These are phyloP conservation scores for Mizuhopecten yessoensis DNA, from an alignment of 1,140 invertebrate species.

Conservation along the genomic window DNA sequence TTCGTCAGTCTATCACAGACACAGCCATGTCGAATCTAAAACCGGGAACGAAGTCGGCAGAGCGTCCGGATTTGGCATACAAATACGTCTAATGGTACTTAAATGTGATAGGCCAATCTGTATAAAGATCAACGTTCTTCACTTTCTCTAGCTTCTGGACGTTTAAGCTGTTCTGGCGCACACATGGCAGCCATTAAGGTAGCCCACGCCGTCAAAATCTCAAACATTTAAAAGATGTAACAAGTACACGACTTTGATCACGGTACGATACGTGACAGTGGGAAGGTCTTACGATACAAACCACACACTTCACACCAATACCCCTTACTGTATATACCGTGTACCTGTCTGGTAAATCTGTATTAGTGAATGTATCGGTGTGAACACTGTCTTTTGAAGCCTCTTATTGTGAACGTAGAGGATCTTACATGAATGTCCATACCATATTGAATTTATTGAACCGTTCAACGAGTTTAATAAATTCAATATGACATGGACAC, in stretches of 20 bases:
- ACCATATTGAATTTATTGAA: no score
- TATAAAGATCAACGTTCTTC: background rate
- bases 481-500: no score
- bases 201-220: background rate
- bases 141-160: slow-evolving; percentile 1
- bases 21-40: background rate
- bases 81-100: slow-evolving; percentile 7
- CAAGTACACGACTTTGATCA: background rate
- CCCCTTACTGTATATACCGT: background rate
- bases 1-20: background rate
- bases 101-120: slow-evolving; percentile 17
- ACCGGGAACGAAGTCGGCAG: background rate
- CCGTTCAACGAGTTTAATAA: no score
- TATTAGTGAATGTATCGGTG: no score
- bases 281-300: background rate
- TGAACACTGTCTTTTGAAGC: no score
- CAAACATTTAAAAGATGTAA: background rate
- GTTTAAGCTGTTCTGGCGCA: background rate
- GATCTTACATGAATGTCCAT: no score
- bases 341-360: no score
- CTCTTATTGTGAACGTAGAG: no score
- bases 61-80: slow-evolving; percentile 5
- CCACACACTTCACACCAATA: background rate
- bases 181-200: background rate
- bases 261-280: background rate